These are phyloP conservation scores for Doryteuthis pealeii DNA, from an alignment of 1,140 invertebrate genomes.

Conservation along the genomic window DNA sequence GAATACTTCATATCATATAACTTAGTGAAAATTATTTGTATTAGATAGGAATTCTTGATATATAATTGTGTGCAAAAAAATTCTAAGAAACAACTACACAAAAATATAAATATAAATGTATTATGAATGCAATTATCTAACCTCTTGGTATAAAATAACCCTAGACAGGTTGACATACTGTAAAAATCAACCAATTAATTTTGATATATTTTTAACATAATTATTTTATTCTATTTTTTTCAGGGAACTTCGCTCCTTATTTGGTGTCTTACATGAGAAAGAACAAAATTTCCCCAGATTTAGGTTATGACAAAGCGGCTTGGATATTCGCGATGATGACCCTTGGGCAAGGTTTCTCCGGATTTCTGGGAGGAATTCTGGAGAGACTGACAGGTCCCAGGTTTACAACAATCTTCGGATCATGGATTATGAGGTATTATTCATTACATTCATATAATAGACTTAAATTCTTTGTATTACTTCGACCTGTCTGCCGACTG, in stretches of 20 bases:
- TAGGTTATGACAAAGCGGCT: constrained; percentile 39
- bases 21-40: too few relatives aligned
- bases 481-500: background rate
- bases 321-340: constrained; percentile 50
- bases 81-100: too few relatives aligned
- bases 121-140: too few relatives aligned
- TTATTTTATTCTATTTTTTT: background rate
- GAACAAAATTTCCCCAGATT: constrained; percentile 28
- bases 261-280: constrained; percentile 58
- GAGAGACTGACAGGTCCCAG: constrained; percentile 48
- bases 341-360: constrained; percentile 48
- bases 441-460: background rate
- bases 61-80: too few relatives aligned
- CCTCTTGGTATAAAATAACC: too few relatives aligned
- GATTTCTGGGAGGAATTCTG: constrained; percentile 53
- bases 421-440: constrained; percentile 32
- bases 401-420: constrained; percentile 42
- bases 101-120: too few relatives aligned
- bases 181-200: too few relatives aligned
- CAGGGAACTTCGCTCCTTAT: constrained; percentile 60
- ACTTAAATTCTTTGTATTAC: background rate
- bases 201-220: too few relatives aligned
- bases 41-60: too few relatives aligned
- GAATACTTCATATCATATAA: too few relatives aligned
- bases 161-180: too few relatives aligned